Conservation (phyloP, 1,140 invertebrate species). For the Drosophila malerkotliana region DNA sequence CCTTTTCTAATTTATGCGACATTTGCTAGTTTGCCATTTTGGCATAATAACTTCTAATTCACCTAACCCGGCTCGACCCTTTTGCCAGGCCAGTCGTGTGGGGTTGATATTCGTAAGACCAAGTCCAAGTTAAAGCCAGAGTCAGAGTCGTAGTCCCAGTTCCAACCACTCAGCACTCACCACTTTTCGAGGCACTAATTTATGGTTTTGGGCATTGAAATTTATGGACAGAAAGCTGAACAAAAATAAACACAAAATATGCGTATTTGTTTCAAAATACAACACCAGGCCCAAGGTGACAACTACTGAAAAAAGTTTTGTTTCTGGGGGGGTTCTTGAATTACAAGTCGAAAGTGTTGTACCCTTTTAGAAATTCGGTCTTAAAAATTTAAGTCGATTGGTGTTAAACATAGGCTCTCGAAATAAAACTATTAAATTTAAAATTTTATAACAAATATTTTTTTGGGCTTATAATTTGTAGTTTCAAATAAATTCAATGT, state of each 20-base stretch:
- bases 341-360: not conserved
- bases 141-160: slow-evolving; percentile 4
- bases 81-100: slow-evolving; percentile 17
- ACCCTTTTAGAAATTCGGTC: not conserved
- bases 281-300: slow-evolving; percentile 48
- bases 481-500: no score
- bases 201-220: slow-evolving; percentile 71
- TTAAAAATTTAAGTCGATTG: not conserved
- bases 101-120: slow-evolving; percentile 18
- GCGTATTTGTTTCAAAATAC: slow-evolving; percentile 59
- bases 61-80: slow-evolving; percentile 50
- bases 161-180: slow-evolving; percentile 41
- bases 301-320: slow-evolving; percentile 8
- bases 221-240: slow-evolving; percentile 61
- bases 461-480: no score
- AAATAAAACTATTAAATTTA: slow-evolving; percentile 9
- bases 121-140: slow-evolving; percentile 5
- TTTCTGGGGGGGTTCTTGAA: not conserved
- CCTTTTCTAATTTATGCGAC: slow-evolving; percentile 72
- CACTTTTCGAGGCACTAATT: slow-evolving; percentile 68
- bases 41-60: slow-evolving; percentile 78
- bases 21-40: slow-evolving; percentile 73
- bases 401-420: no score
- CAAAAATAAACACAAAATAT: slow-evolving; percentile 55
- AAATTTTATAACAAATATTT: not conserved